These are phyloP conservation scores for Metallyticus violacea DNA, from an alignment of 2,888 invertebrate species.

Conservation along the genomic window DNA sequence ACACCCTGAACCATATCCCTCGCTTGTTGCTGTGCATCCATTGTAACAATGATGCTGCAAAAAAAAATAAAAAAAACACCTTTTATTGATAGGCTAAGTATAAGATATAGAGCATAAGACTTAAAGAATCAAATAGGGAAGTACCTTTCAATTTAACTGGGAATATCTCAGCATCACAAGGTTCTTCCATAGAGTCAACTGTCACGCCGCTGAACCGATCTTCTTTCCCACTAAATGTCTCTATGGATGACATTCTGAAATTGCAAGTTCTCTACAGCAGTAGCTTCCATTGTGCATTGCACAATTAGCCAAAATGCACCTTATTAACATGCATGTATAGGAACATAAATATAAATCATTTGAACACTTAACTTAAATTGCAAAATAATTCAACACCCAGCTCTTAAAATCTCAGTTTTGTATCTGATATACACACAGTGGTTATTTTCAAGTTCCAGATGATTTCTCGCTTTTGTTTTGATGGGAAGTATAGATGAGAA, in stretches of 20 bases:
- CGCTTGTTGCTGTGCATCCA: slow-evolving; percentile 65
- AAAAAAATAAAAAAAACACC: slow-evolving; percentile 25
- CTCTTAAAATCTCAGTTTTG: too few species aligned
- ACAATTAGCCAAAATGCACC: too few species aligned
- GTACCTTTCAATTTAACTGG: slow-evolving; percentile 58
- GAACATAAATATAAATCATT: too few species aligned
- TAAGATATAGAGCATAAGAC: neutral
- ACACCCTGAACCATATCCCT: slow-evolving; percentile 79
- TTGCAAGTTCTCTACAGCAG: neutral
- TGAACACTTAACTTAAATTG: too few species aligned
- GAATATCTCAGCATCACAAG: slow-evolving; percentile 53
- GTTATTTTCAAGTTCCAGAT: too few species aligned
- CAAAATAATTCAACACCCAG: too few species aligned
- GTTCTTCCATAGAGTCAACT: slow-evolving; percentile 61
- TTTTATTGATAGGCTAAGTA: neutral
- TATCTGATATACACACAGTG: too few species aligned
- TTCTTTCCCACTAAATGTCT: slow-evolving; percentile 18
- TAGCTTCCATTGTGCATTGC: too few species aligned
- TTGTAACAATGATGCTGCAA: slow-evolving; percentile 62
- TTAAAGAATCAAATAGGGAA: neutral
- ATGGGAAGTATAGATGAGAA: too few species aligned
- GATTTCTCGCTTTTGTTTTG: too few species aligned
- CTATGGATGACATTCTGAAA: neutral
- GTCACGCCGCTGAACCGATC: slow-evolving; percentile 74
- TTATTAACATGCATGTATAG: too few species aligned